phyloP scores from a whole-genome alignment of 2,888 invertebrate species.

The Venustoraphidia nigricollis region DNA sequence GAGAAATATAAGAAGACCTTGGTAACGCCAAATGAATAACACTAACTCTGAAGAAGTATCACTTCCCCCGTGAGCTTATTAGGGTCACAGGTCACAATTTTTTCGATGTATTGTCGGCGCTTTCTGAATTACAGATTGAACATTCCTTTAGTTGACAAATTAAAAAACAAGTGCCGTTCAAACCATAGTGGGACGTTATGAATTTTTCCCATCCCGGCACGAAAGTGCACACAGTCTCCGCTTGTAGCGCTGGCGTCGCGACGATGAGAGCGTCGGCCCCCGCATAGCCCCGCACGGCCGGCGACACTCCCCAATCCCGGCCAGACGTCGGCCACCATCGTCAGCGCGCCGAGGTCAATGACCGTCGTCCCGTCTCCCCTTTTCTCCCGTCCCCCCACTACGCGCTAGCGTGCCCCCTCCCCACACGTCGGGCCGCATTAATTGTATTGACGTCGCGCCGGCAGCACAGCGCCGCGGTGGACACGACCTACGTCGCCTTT shows the following conservation, averaged over 20 bases:
- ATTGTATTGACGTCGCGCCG: neutral
- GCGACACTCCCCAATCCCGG: slow-evolving; percentile 12
- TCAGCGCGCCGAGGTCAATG: no score
- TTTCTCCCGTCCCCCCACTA: slow-evolving; percentile 2
- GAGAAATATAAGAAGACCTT: no score
- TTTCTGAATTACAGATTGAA: no score
- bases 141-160: no score
- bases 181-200: neutral
- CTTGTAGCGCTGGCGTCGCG: neutral
- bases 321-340: neutral
- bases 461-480: neutral
- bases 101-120: no score
- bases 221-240: no score
- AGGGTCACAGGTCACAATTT: no score
- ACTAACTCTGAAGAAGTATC: no score
- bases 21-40: no score
- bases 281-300: slow-evolving; percentile 8
- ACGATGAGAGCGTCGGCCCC: slow-evolving; percentile 3
- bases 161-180: neutral
- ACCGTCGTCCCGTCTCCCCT: neutral
- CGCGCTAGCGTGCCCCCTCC: neutral
- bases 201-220: neutral
- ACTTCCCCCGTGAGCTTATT: no score
- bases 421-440: neutral
- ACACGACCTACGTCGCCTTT: neutral